Conservation (phyloP, 2,113 vertebrate species). For the Dromiciops gliroides region DNA sequence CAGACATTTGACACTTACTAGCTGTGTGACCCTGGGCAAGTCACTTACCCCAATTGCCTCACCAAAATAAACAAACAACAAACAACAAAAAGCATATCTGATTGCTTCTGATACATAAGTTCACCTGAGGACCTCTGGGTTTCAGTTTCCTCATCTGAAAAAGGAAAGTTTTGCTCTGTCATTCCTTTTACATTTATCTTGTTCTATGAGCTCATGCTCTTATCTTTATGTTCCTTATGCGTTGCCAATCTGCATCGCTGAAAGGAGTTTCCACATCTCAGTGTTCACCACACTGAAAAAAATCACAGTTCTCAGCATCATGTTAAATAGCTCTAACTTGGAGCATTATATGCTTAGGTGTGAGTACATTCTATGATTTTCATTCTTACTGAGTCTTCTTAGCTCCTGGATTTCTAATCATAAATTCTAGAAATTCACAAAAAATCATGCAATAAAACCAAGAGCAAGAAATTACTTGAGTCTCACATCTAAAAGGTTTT, state of each 20-base stretch:
- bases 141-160: not conserved
- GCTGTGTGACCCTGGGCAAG: too few species aligned
- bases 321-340: constrained; percentile 7
- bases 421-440: constrained; percentile 28
- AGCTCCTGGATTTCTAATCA: not conserved
- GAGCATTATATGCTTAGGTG: constrained; percentile 29
- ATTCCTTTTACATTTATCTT: not conserved
- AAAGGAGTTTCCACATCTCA: not conserved
- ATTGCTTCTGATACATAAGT: not conserved
- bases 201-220: not conserved
- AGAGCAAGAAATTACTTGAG: not conserved
- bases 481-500: constrained; percentile 18
- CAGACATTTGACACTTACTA: too few species aligned
- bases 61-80: too few species aligned
- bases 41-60: too few species aligned
- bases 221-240: not conserved
- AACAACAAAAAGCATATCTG: too few species aligned
- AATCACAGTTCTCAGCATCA: not conserved
- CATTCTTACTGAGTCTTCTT: not conserved
- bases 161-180: not conserved
- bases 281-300: not conserved
- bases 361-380: not conserved
- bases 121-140: too few species aligned
- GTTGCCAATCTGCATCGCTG: not conserved
- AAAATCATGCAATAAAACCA: not conserved